Base-by-base conservation (phyloP, 2,888 invertebrate species). In the Eilema sororculum region DNA sequence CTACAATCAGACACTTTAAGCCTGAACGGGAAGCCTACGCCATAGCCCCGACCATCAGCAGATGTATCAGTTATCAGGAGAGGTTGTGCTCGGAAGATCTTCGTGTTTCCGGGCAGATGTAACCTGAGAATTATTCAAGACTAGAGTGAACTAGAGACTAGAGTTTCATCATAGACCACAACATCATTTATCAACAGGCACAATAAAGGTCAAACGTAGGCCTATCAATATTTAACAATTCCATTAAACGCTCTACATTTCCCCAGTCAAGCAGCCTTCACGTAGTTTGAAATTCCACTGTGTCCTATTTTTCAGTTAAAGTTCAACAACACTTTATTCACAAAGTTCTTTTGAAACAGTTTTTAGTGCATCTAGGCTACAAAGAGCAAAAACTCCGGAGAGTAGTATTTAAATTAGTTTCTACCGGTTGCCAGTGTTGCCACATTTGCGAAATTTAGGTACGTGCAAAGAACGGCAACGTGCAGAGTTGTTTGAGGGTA, bases 391-490 rank as follows among this genome's bases (percentile, higher is more conserved):
- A 66, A n/a, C 12, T 37, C 28, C 41, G 30, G 16, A 30, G 33
- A 33, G 28, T 28, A 65, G 41, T 41, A 41, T 68, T 68, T 58
- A 64, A 68, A 68, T 64, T 68, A 63, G 41, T 37, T 59, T 46
- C 58, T 65, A 28, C 58, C 25, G 22, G 46, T 16, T 24, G 63
- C 58, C 16, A 68, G n/a, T 16, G 46, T 16, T 24, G 63, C 58
- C 16, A 68, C 28, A 58, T 58, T 59, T 58, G 63, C 63, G 52
- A 63, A 57, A 68, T 68, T 68, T 58, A 52, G n/a, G n/a, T 60
- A 58, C 30, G 25, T 37, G 25, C 20, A 61, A 24, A 58, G 33
- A 62, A 24, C 33, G 62, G 20, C 56, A 33, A 62, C 33, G 24
- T 69, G 37, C 59, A 28, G 33, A 69, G 24, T 65, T 25, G 25